Evolutionary conservation across 2,113 vertebrate species (phyloP).

Genomic region (Hystrix cristata): DNA sequence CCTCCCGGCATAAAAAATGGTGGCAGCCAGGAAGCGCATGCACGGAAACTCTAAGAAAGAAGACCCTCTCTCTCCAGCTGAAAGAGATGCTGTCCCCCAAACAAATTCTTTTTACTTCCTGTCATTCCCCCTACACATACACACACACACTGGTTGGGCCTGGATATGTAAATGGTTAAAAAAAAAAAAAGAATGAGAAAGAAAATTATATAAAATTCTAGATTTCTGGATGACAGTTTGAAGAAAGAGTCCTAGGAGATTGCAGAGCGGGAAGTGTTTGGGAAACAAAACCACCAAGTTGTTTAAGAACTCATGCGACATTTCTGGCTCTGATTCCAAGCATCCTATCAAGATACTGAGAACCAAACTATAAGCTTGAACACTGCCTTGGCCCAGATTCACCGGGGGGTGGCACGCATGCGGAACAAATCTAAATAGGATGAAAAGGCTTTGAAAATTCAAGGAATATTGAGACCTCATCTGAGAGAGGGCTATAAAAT

Average conservation of each 20-base stretch:
- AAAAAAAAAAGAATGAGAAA: not conserved
- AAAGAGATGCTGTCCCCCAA: not conserved
- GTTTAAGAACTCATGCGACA: not conserved
- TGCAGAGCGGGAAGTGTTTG: not conserved
- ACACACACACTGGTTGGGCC: no score
- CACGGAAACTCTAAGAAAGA: not conserved
- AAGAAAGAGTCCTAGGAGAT: not conserved
- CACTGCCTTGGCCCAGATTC: not conserved
- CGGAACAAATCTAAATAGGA: not conserved
- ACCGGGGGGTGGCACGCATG: no score
- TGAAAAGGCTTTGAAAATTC: not conserved
- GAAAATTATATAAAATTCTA: not conserved
- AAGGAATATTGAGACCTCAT: not conserved
- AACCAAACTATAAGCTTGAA: not conserved
- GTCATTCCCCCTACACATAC: not conserved
- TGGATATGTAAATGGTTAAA: not conserved
- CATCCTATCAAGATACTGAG: not conserved
- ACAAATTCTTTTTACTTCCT: not conserved
- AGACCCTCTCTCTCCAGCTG: not conserved
- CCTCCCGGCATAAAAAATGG: not conserved
- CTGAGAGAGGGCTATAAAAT: not conserved
- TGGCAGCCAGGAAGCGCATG: not conserved
- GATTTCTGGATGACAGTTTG: not conserved
- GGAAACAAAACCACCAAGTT: not conserved
- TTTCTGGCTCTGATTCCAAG: not conserved